phyloP scores from a whole-genome alignment of 1,140 invertebrate genomes.

The Meloidogyne floridensis region DNA sequence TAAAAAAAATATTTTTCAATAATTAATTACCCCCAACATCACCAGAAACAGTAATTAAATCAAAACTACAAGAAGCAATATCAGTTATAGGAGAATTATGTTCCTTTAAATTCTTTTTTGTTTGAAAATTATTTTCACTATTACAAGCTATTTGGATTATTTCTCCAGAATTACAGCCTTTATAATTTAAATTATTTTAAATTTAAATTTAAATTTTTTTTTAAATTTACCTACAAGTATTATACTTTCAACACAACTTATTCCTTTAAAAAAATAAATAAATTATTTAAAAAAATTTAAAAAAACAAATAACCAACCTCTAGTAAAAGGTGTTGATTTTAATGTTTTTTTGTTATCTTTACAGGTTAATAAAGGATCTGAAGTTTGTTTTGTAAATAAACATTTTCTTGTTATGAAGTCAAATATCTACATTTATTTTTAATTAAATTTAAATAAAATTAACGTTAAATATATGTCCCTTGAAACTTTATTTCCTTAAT shows the following conservation, averaged over 20 bases:
- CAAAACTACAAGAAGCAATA: conserved; percentile 53
- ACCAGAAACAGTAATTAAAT: conserved; percentile 43
- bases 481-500: no score
- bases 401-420: conserved; percentile 26
- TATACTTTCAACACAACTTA: conserved; percentile 49
- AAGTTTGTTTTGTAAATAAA: conserved; percentile 12
- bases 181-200: conserved; percentile 14
- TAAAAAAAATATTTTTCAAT: no score
- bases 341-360: neutral
- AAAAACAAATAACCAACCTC: conserved; percentile 18
- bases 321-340: conserved; percentile 22
- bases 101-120: conserved; percentile 45
- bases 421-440: neutral
- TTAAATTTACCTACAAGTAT: conserved; percentile 39
- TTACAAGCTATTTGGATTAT: conserved; percentile 48
- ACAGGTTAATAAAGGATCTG: neutral
- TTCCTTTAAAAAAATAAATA: conserved; percentile 30
- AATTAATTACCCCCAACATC: neutral
- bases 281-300: neutral
- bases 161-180: conserved; percentile 55
- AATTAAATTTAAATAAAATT: no score
- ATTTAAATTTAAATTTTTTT: conserved; percentile 21
- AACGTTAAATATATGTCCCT: no score
- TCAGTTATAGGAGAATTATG: conserved; percentile 48
- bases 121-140: conserved; percentile 52